These are phyloP conservation scores for Leptocoma aspasia DNA, from an alignment of 2,113 vertebrate genomes.

Conservation along the genomic window DNA sequence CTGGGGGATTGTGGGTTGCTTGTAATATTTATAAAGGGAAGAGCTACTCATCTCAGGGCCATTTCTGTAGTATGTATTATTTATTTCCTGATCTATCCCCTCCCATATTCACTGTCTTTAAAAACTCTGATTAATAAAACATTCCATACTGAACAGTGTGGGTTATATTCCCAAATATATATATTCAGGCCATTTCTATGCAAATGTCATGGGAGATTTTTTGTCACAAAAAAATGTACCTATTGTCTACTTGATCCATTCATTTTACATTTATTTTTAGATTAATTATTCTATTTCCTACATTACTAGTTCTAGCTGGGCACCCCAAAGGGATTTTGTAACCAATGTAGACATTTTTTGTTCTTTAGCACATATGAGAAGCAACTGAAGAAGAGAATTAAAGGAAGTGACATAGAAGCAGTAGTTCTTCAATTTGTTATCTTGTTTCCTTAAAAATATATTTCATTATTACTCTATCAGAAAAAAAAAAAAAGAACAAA, in stretches of 20 bases:
- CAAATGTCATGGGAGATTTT: conserved; percentile 36
- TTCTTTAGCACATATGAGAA: conserved; percentile 1
- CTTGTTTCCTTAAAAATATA: conserved; percentile 9
- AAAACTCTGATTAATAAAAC: conserved; percentile 79
- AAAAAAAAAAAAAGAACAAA: neutral
- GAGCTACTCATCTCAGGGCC: conserved; percentile 71
- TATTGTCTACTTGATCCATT: conserved; percentile 30
- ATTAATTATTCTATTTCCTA: conserved; percentile 49
- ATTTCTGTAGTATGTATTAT: conserved; percentile 77
- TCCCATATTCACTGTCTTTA: conserved; percentile 71
- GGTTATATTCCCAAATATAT: conserved; percentile 60
- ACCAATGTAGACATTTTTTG: neutral
- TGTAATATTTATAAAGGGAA: conserved; percentile 80
- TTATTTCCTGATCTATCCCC: conserved; percentile 72
- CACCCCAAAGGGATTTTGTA: conserved; percentile 14
- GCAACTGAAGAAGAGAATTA: conserved; percentile 22
- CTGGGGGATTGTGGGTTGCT: conserved; percentile 66
- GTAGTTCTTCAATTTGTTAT: neutral
- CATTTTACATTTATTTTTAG: conserved; percentile 33
- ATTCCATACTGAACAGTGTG: conserved; percentile 66
- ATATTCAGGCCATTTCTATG: conserved; percentile 60
- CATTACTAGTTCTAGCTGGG: conserved; percentile 30
- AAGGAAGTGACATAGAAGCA: conserved; percentile 21
- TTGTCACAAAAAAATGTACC: conserved; percentile 7
- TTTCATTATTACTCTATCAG: conserved; percentile 45